Percentiles rank a stretch among this genome's conserved stretches.
Conservation (phyloP, 2,888 invertebrate species). For the Gymnosoma rotundatum region DNA sequence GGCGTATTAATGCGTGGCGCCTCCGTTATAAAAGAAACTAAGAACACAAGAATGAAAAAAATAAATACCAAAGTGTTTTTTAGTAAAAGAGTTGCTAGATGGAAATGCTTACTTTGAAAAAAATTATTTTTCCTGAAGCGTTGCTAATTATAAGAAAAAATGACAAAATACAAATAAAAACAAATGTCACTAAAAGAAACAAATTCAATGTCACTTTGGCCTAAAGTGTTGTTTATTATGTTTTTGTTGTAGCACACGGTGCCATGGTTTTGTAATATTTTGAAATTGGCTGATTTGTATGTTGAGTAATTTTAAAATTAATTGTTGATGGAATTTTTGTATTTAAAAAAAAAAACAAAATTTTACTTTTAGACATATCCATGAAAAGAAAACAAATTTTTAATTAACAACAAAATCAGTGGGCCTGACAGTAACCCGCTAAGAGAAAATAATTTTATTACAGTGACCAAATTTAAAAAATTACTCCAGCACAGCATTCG, state of each 20-base stretch:
- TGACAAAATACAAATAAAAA: conserved; percentile 12
- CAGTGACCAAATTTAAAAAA: too few species aligned
- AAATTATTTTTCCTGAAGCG: conserved; percentile 72
- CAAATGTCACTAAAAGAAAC: neutral
- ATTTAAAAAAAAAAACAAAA: neutral
- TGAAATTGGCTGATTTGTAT: conserved; percentile 29
- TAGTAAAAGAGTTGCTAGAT: neutral
- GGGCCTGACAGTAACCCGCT: too few species aligned
- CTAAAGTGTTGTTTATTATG: conserved; percentile 78
- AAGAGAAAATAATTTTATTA: too few species aligned
- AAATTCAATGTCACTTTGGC: conserved; percentile 78
- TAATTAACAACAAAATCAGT: neutral
- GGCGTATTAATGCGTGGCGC: conserved; percentile 69
- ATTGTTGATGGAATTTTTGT: conserved; percentile 26
- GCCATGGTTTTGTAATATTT: neutral
- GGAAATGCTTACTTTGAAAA: conserved; percentile 31
- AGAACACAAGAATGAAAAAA: conserved; percentile 2
- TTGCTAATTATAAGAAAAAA: conserved; percentile 77
- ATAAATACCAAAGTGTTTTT: neutral
- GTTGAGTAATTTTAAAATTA: conserved; percentile 45
- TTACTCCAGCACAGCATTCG: too few species aligned
- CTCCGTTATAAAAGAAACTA: conserved; percentile 37
- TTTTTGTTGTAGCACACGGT: conserved; percentile 39
- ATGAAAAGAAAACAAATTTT: neutral
- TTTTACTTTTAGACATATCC: neutral